phyloP scores from a whole-genome alignment of 2,113 vertebrate genomes.

The Dinomys branickii region DNA sequence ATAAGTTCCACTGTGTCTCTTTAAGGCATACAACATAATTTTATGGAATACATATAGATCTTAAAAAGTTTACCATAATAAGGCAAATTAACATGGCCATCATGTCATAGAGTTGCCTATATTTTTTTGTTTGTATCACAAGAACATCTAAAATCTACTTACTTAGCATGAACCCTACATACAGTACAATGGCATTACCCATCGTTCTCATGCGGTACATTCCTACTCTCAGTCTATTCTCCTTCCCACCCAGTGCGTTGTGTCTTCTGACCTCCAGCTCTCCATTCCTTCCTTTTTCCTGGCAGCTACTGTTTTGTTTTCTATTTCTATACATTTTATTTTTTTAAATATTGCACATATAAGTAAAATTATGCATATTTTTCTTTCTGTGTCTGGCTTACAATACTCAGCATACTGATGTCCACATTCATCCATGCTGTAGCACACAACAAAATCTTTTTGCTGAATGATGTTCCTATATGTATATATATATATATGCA shows the following conservation, averaged over 20 bases:
- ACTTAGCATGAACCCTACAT: too few relatives aligned
- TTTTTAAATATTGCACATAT: neutral
- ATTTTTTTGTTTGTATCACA: neutral
- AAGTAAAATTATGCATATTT: neutral
- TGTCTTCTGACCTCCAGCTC: neutral
- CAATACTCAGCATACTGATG: neutral
- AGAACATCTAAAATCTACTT: neutral
- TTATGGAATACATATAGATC: neutral
- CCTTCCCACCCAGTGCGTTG: too few relatives aligned
- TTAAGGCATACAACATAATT: neutral
- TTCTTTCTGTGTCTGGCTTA: neutral
- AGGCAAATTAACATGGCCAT: neutral
- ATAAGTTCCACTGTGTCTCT: neutral
- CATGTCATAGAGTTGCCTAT: neutral
- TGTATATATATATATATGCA: too few relatives aligned
- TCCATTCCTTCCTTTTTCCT: neutral
- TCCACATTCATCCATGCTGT: neutral
- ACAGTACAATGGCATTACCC: neutral
- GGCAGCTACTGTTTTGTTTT: neutral
- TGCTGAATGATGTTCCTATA: too few relatives aligned
- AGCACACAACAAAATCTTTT: neutral
- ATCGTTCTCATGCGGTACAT: accelerated
- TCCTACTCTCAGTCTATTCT: neutral
- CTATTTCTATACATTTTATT: neutral
- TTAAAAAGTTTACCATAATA: neutral